Evolutionary conservation across 2,888 invertebrate genomes (phyloP).

Genomic region (Nomada ruficornis): DNA sequence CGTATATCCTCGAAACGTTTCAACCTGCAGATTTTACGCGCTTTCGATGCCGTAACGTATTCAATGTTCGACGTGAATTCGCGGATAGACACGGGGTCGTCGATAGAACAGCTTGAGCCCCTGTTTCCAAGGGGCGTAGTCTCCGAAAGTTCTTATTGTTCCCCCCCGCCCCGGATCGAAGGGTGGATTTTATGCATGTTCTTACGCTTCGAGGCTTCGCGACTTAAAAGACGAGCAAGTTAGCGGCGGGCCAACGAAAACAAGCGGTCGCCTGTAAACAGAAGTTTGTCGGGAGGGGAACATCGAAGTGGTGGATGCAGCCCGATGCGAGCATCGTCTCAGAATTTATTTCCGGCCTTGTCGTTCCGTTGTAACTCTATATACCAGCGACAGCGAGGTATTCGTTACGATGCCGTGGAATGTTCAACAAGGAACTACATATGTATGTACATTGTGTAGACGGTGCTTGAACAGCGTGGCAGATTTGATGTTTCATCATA

Average conservation of each 20-base stretch:
- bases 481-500: neutral
- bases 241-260: constrained; percentile 32
- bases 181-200: constrained; percentile 28
- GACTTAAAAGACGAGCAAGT: constrained; percentile 23
- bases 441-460: no score
- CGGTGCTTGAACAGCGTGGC: neutral
- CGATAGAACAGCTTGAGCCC: neutral
- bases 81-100: neutral
- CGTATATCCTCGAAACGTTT: constrained; percentile 21
- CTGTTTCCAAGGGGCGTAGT: neutral
- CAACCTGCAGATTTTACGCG: constrained; percentile 22
- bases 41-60: constrained; percentile 17
- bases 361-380: neutral
- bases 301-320: neutral
- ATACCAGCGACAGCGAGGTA: constrained; percentile 5
- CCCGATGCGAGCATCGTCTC: constrained; percentile 9
- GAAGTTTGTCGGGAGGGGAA: constrained; percentile 17
- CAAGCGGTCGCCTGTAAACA: constrained; percentile 46
- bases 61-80: constrained; percentile 36
- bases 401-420: constrained; percentile 8
- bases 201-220: neutral
- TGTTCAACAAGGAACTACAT: neutral
- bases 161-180: neutral
- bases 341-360: constrained; percentile 36
- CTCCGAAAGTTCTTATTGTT: neutral